phyloP scores from a whole-genome alignment of 2,797 vertebrate genomes.

The Chloroceryle inda region DNA sequence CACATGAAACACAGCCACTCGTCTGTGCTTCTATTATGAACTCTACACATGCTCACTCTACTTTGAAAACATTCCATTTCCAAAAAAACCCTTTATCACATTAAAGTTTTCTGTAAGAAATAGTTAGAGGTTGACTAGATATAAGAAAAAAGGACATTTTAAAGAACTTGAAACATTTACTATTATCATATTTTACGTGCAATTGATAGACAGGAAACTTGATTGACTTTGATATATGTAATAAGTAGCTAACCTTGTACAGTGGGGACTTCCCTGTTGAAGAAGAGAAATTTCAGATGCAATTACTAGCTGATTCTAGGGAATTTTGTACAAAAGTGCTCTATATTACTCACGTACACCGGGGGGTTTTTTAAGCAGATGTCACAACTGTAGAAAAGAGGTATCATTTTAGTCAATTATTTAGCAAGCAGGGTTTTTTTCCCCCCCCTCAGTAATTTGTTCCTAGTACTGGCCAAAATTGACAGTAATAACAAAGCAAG shows the following conservation, averaged over 20 bases:
- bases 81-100: background rate
- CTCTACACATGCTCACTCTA: background rate
- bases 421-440: constrained; percentile 28
- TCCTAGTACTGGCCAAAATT: constrained; percentile 36
- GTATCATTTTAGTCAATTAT: constrained; percentile 62
- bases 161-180: background rate
- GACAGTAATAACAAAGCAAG: constrained; percentile 44
- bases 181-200: background rate
- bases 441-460: constrained; percentile 21
- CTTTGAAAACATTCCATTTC: background rate
- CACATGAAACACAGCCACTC: background rate
- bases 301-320: constrained; percentile 72
- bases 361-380: constrained; percentile 67
- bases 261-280: constrained; percentile 63
- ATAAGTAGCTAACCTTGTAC: constrained; percentile 58
- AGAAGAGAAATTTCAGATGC: constrained; percentile 55
- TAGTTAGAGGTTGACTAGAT: background rate
- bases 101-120: background rate
- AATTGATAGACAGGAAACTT: constrained; percentile 59
- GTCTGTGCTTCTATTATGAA: background rate
- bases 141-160: background rate
- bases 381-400: constrained; percentile 55
- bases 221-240: constrained; percentile 45
- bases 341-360: constrained; percentile 60
- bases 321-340: constrained; percentile 66